phyloP scores from a whole-genome alignment of 2,888 invertebrate genomes.

The Drymonia ruficornis region DNA sequence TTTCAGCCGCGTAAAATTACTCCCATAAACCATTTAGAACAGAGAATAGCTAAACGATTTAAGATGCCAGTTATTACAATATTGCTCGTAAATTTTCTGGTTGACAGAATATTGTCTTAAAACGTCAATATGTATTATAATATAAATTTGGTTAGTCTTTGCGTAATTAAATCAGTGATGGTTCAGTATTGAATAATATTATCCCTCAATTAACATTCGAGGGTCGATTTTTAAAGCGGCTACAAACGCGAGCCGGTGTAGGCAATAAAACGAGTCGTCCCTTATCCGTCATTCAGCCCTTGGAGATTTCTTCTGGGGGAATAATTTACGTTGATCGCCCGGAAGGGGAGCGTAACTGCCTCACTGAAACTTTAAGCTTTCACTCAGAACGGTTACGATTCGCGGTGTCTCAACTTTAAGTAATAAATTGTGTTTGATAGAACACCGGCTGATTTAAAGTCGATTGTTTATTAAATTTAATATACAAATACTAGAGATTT shows the following conservation, averaged over 20 bases:
- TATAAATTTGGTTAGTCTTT: constrained; percentile 23
- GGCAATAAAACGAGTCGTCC: constrained; percentile 81
- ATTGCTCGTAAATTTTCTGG: constrained; percentile 49
- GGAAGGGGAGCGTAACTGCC: constrained; percentile 82
- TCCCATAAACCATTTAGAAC: constrained; percentile 74
- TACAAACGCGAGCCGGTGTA: constrained; percentile 70
- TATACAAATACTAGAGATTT: too few relatives aligned
- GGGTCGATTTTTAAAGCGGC: constrained; percentile 76
- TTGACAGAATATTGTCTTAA: constrained; percentile 8
- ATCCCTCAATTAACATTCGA: constrained; percentile 79
- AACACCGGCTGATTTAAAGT: constrained; percentile 57
- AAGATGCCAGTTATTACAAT: constrained; percentile 64
- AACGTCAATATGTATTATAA: constrained; percentile 16
- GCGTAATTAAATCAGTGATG: constrained; percentile 67
- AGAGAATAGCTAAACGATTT: constrained; percentile 68
- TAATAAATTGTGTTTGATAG: constrained; percentile 78
- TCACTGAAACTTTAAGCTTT: constrained; percentile 84
- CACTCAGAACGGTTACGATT: constrained; percentile 78
- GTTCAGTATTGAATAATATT: constrained; percentile 76
- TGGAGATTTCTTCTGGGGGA: constrained; percentile 82
- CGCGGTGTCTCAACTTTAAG: constrained; percentile 76
- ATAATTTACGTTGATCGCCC: constrained; percentile 84
- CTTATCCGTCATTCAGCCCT: constrained; percentile 84
- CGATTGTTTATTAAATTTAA: constrained; percentile 15
- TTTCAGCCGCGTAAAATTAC: constrained; percentile 75